phyloP scores from a whole-genome alignment of 2,888 invertebrate genomes.

The Allacma fusca region DNA sequence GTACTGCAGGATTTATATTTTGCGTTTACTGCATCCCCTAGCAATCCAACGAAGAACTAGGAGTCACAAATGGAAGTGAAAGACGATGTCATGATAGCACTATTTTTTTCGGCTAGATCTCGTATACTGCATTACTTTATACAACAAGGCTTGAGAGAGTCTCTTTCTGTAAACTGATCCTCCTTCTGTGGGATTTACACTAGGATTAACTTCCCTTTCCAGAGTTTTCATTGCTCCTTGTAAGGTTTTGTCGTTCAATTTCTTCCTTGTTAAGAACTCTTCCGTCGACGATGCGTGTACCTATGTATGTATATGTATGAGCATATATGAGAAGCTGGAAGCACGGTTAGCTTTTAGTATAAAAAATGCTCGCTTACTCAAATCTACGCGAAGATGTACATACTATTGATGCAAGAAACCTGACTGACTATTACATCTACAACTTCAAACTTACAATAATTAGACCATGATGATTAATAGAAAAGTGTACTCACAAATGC shows the following conservation, averaged over 20 bases:
- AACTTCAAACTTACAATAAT: too few species aligned
- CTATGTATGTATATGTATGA: too few species aligned
- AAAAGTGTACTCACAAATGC: constrained; percentile 61
- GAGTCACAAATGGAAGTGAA: not conserved
- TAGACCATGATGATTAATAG: too few species aligned
- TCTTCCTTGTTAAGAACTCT: constrained; percentile 40
- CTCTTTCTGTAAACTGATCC: constrained; percentile 74
- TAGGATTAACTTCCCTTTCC: constrained; percentile 72
- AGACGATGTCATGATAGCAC: not conserved
- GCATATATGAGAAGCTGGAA: too few species aligned
- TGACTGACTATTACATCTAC: too few species aligned
- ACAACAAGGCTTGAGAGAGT: constrained; percentile 79
- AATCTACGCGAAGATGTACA: too few species aligned
- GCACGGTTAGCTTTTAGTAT: too few species aligned
- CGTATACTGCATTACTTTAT: too few species aligned
- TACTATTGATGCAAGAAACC: too few species aligned
- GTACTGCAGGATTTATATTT: constrained; percentile 70
- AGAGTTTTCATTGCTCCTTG: constrained; percentile 68
- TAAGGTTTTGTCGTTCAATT: constrained; percentile 66
- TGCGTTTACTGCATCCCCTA: constrained; percentile 68
- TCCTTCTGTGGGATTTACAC: constrained; percentile 72
- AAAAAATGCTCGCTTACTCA: too few species aligned
- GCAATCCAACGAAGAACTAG: constrained; percentile 70
- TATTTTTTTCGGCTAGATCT: not conserved
- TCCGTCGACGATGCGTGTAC: constrained; percentile 46